Base-by-base conservation (phyloP, 1,140 invertebrate genomes). In the Pachypsylla venusta region DNA sequence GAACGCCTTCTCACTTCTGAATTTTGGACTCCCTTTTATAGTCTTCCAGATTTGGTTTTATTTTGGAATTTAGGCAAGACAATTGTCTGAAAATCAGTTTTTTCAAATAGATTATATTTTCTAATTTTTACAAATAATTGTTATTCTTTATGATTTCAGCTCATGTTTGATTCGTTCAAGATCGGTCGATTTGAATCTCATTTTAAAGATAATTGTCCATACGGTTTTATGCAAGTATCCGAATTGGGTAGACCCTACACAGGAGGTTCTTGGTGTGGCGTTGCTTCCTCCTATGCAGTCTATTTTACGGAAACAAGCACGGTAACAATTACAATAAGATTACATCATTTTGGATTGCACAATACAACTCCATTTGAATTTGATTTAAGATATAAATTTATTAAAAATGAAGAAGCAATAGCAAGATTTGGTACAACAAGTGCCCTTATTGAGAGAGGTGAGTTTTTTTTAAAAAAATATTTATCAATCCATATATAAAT, bases 261-360 rank as follows among this genome's bases (percentile, higher is more conserved):
- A 3, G 84, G 85, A 54, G 86, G 87, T 54, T 87, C 82, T 2
- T 90, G 86, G 86, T 90, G 87, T 66, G 87, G 86, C 22, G 75
- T 78, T 24, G 81, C 84, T 13, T 79, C 81, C 2, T 81, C 80
- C 48, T 79, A 80, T 26, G 83, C 86, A 39, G 80, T 85, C n/a
- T 89, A 89, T 71, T 89, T 86, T 72, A 87, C 84, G 67, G 87
- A 89, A 73, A 87, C 85, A 28, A 81, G 83, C 59, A 89, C 86
- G 2, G 83, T 89, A 0, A 85, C 84, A 12, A 79, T 88, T 0
- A 85, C 84, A 12, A 79, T 89, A 14, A 66, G 79, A 59, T 74
- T 89, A 57, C 86, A 87, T 70, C 78, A 82, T 58, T 79, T 81
- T 13, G 78, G 59, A n/a, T 25, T 42, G 28, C 48, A 56, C 27